A percentile compares a stretch with the other conserved stretches of the same genome.
Evolutionary conservation across 2,797 vertebrate species (phyloP).

Genomic region (Malurus splendens): DNA sequence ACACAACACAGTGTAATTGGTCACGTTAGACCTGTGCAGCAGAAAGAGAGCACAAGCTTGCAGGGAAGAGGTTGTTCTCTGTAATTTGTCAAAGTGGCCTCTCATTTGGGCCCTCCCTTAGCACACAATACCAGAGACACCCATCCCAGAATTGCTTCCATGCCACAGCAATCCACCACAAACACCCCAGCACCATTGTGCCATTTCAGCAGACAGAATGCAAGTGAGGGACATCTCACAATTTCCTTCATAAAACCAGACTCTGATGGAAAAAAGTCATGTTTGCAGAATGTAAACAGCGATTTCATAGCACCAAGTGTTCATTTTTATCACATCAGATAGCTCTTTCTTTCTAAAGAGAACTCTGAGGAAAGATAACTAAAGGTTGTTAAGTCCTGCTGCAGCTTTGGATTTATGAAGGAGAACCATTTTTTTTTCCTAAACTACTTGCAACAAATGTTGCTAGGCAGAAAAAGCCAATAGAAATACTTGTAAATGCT

Average conservation of each 20-base stretch:
- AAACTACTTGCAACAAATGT: conserved; percentile 21
- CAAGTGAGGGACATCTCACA: background rate
- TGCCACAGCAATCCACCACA: background rate
- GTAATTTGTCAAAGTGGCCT: background rate
- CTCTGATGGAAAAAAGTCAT: background rate
- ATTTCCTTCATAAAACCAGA: background rate
- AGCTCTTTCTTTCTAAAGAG: background rate
- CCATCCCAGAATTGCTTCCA: background rate
- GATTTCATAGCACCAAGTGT: background rate
- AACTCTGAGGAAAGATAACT: conserved; percentile 28
- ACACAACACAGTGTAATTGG: background rate
- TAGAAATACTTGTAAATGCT: conserved; percentile 24
- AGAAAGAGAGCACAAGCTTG: background rate
- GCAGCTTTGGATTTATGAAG: conserved; percentile 21
- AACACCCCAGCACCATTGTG: background rate
- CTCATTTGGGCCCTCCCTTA: background rate
- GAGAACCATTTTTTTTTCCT: conserved; percentile 5
- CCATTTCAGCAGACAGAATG: background rate
- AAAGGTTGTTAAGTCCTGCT: conserved; percentile 24
- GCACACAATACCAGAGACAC: background rate
- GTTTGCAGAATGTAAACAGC: background rate
- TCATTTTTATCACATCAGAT: conserved; percentile 15
- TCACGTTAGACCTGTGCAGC: background rate
- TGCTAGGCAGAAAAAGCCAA: conserved; percentile 24
- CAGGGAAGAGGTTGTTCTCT: background rate